These are phyloP conservation scores for Chymomyza caudatula DNA, from an alignment of 2,888 invertebrate genomes.

Conservation along the genomic window DNA sequence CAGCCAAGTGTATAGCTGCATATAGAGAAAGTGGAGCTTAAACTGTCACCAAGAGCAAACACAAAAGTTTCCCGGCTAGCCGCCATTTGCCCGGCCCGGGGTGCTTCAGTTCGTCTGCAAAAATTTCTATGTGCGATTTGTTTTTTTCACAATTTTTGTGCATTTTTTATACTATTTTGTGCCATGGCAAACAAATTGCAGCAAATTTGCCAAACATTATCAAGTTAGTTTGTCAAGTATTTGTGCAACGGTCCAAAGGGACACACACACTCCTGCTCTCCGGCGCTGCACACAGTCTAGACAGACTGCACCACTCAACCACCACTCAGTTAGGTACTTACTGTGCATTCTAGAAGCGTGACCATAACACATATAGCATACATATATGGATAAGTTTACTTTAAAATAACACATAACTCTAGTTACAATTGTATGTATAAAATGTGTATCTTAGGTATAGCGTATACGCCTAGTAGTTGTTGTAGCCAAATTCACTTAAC, in stretches of 20 bases:
- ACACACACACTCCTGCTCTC: background rate
- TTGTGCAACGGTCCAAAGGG: background rate
- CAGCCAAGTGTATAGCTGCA: too few species aligned
- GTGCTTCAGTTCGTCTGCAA: too few species aligned
- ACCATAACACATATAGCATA: background rate
- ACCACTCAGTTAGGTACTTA: background rate
- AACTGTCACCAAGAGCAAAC: background rate
- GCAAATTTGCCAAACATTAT: constrained; percentile 4
- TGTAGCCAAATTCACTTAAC: constrained; percentile 70
- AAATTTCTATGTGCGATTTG: too few species aligned
- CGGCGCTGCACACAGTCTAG: background rate
- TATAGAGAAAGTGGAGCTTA: background rate
- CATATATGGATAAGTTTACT: background rate
- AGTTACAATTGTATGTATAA: background rate
- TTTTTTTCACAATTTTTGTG: background rate
- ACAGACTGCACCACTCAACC: background rate
- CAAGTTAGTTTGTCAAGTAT: constrained; percentile 1
- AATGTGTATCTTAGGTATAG: background rate
- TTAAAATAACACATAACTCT: background rate
- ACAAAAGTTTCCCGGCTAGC: background rate
- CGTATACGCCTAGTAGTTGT: constrained; percentile 44
- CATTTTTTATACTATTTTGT: background rate
- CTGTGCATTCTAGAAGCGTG: background rate
- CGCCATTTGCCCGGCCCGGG: too few species aligned
- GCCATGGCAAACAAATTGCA: constrained; percentile 4